Evolutionary conservation across 2,888 invertebrate genomes (phyloP).

Genomic region (Apodemia mormo): DNA sequence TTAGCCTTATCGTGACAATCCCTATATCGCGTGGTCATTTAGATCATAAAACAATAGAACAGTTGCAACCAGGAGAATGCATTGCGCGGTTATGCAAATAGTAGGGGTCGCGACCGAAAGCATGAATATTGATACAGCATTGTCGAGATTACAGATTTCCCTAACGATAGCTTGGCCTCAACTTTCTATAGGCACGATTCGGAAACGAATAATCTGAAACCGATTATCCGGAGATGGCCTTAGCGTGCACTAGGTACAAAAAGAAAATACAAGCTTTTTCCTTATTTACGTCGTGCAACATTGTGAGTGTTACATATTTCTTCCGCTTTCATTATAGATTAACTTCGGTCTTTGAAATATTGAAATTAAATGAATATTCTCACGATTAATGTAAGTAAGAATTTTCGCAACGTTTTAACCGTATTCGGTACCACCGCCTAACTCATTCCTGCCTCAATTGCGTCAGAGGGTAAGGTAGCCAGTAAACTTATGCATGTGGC

Average conservation of each 20-base stretch:
- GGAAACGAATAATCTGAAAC: conserved; percentile 64
- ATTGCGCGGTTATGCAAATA: conserved; percentile 79
- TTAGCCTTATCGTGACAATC: conserved; percentile 74
- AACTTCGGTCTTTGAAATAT: no score
- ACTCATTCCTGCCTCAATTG: no score
- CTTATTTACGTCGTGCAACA: conserved; percentile 3
- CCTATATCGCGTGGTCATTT: conserved; percentile 77
- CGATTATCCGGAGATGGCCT: conserved; percentile 59
- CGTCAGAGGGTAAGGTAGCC: no score
- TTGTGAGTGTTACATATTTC: neutral
- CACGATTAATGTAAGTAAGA: no score
- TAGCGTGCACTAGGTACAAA: conserved; percentile 33
- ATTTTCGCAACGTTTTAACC: no score
- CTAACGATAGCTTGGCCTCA: conserved; percentile 63
- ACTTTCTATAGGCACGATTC: conserved; percentile 71
- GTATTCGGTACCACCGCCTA: no score
- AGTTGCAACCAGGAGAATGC: conserved; percentile 74
- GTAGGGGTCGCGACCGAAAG: conserved; percentile 75
- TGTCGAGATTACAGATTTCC: conserved; percentile 74
- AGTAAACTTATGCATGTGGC: no score
- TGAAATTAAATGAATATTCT: no score
- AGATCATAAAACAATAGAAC: conserved; percentile 81
- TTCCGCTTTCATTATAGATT: neutral
- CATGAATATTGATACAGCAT: conserved; percentile 81
- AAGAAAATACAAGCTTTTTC: conserved; percentile 5